phyloP scores from a whole-genome alignment of 1,140 invertebrate species.

The Drosophila fuyamai region DNA sequence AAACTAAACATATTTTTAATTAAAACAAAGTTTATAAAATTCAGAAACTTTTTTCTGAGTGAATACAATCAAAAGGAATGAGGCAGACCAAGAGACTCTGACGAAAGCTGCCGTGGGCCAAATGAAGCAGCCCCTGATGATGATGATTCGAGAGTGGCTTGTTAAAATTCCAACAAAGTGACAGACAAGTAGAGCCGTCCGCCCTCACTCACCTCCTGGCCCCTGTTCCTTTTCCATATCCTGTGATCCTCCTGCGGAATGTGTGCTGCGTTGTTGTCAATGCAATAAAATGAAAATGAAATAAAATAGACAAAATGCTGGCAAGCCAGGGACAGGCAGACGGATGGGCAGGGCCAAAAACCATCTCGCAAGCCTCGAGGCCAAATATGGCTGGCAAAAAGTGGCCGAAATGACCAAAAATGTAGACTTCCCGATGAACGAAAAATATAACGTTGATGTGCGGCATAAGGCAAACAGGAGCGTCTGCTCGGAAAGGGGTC shows the following conservation, averaged over 20 bases:
- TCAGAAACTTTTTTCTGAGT: constrained; percentile 6
- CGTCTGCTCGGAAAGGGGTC: neutral
- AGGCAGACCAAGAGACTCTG: constrained; percentile 12
- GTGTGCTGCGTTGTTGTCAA: constrained; percentile 63
- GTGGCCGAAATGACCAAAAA: constrained; percentile 24
- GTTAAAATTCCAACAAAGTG: constrained; percentile 75
- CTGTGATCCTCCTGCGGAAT: constrained; percentile 30
- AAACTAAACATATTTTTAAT: no score
- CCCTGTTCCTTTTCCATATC: neutral
- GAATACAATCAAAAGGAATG: neutral
- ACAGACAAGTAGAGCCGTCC: constrained; percentile 34
- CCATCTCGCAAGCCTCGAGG: constrained; percentile 50
- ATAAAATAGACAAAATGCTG: constrained; percentile 73
- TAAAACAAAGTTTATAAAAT: no score
- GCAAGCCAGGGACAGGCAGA: constrained; percentile 10
- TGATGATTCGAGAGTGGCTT: constrained; percentile 75
- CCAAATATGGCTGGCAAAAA: constrained; percentile 66
- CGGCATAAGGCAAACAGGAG: constrained; percentile 6
- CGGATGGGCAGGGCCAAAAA: constrained; percentile 21
- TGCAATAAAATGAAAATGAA: constrained; percentile 79
- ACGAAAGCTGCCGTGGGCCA: constrained; percentile 45
- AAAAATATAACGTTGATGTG: constrained; percentile 29
- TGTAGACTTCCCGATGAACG: constrained; percentile 11
- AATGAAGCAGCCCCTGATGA: constrained; percentile 50
- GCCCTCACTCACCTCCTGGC: constrained; percentile 5